Evolutionary conservation across 2,888 invertebrate genomes (phyloP), one percentile per base, ranked within the genome.

Genomic region (Melinaea marsaeus): DNA sequence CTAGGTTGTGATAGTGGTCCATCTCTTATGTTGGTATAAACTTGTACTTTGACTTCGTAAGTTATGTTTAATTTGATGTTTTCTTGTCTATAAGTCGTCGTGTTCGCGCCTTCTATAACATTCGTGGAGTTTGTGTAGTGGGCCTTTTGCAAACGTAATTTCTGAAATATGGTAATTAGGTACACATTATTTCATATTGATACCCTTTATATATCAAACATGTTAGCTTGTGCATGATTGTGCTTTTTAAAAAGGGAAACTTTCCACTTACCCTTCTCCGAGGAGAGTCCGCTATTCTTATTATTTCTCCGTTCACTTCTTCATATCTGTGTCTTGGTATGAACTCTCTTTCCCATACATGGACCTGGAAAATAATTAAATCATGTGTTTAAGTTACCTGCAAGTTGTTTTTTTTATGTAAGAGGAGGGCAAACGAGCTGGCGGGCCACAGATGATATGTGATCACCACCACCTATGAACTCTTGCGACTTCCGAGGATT

Each of bases 41-140:
- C 74, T 13, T 68, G 70, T 0, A 74, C 74, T n/a, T 74, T 63
- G 56, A 74, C 34, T 55, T 77, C 74, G 48, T 77, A 75, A 0
- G 67, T 60, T 0, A 71, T 58, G 2, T 69, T 67, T 0, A 45
- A 3, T 33, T 73, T 65, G 0, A 75, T 57, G 34, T 70, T 57
- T 1, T 55, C 46, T 2, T 69, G 48, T 2, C 11, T 51, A 0
- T 56, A 62, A 4, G 7, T 42, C 54, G 32, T 32, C 0, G 11
- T 51, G 22, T 51, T n/a, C 3, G 32, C 32, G 9, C 32, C 51
- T 32, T 51, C 32, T 51, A 51, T 11, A 51, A 51, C 5, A 2
- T 51, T 6, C 22, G 32, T 51, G 22, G 51, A 51, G 32, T 51
- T 51, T 32, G 13, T 51, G 9, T 3, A 51, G 11, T 51, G 51